A percentile compares a stretch with the other conserved stretches of the same genome.
Conservation (phyloP, 2,888 invertebrate species). For the Epirrita christyi region DNA sequence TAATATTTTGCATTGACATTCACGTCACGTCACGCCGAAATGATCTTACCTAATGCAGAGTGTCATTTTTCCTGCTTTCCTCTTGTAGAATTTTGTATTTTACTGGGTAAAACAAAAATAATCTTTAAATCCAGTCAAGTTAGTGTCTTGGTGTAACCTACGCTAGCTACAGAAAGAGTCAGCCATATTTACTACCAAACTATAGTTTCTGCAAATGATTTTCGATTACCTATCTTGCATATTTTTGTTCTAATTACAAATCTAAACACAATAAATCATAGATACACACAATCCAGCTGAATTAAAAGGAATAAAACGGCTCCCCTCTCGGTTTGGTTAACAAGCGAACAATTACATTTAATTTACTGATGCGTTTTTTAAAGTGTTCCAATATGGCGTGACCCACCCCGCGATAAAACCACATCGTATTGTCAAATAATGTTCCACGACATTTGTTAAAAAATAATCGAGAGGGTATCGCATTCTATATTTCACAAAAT, state of each 20-base stretch:
- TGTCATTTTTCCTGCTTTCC: too few species aligned
- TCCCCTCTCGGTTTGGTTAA: conserved; percentile 67
- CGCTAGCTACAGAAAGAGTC: too few species aligned
- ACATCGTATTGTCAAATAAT: conserved; percentile 61
- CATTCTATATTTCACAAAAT: conserved; percentile 68
- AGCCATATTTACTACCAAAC: too few species aligned
- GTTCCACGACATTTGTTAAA: conserved; percentile 82
- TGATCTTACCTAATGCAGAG: too few species aligned
- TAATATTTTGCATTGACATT: too few species aligned
- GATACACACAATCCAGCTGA: conserved; percentile 6
- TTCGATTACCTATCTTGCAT: neutral
- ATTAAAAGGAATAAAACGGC: conserved; percentile 41
- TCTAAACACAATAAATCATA: conserved; percentile 32
- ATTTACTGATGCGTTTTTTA: conserved; percentile 81
- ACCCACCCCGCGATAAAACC: conserved; percentile 59
- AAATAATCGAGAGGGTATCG: conserved; percentile 78
- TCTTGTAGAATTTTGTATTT: too few species aligned
- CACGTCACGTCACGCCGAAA: too few species aligned
- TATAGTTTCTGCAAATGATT: too few species aligned
- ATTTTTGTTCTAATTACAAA: conserved; percentile 13
- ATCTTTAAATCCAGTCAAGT: too few species aligned
- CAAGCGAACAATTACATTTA: conserved; percentile 84
- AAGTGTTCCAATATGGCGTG: conserved; percentile 73
- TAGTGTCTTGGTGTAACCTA: too few species aligned
- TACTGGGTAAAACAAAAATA: too few species aligned